Base-by-base conservation (phyloP, 2,113 vertebrate genomes). In the Oncorhynchus tshawytscha region DNA sequence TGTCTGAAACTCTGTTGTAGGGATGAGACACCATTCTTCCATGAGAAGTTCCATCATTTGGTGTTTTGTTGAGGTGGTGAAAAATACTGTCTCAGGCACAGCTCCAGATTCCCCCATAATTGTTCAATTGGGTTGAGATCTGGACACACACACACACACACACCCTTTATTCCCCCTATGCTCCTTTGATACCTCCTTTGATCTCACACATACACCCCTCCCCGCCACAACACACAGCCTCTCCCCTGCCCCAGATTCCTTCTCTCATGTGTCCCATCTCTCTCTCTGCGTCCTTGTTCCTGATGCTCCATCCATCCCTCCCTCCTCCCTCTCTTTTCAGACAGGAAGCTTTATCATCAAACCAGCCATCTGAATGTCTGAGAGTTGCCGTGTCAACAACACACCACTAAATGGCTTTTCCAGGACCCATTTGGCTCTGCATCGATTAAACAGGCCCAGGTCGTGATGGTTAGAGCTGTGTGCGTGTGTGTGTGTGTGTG, bases 331-430 rank as follows among this genome's bases (percentile, higher is more conserved):
- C 12, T 68, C 67, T 80, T 78, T 34, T 83, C 59, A 22, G 74
- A 71, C 67, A 77, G 78, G 78, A 73, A 34, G 71, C 75, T 79
- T 80, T 78, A 84, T 82, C 75, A 81, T 83, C 78, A 73, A 81
- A 82, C 78, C 51, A 18, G 51, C 51, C 51, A 4, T 54, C 51
- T 54, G 51, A 54, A 18, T 54, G 39, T 45, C 54, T 57, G 54
- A 45, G 9, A 9, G n/a, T 62, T 62, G n/a, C 5, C n/a, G 49
- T 82, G 79, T 87, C 71, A 60, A n/a, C 71, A 68, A 13, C 59
- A 62, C 59, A 24, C 20, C n/a, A 3, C 59, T 83, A 88, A 85
- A 87, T 81, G 76, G 86, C 81, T 59, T 85, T 85, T 83, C 72
- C 76, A 77, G 74, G 78, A 83, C 49, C 82, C 74, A 81, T 85